Conservation (phyloP, 64 coral and sea anemone genomes). For the Montipora capricornis region DNA sequence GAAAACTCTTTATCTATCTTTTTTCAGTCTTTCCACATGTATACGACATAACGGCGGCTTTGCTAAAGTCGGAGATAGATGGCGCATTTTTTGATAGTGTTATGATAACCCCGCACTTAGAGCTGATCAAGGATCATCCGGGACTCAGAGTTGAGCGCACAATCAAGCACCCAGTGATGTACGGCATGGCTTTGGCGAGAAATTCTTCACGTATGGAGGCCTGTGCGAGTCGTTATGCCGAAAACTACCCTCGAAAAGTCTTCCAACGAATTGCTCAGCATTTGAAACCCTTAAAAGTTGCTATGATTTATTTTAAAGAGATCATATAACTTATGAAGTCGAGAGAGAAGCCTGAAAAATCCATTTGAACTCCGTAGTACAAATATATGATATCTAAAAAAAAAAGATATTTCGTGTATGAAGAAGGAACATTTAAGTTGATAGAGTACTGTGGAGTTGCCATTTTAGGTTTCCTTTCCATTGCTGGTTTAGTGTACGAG, state of each 20-base stretch:
- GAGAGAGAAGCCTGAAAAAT: too few relatives aligned
- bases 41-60: constrained; percentile 41
- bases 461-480: constrained; percentile 53
- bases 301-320: too few relatives aligned
- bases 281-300: constrained; percentile 68
- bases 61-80: constrained; percentile 69
- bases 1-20: background rate
- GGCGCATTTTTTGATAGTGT: constrained; percentile 75
- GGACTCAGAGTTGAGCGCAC: constrained; percentile 63
- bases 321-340: too few relatives aligned
- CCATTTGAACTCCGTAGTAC: too few relatives aligned
- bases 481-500: constrained; percentile 62
- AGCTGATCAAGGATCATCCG: constrained; percentile 57
- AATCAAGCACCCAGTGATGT: constrained; percentile 69
- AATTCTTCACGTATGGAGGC: constrained; percentile 65
- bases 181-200: constrained; percentile 64
- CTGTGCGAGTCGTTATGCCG: constrained; percentile 66
- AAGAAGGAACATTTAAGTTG: constrained; percentile 3
- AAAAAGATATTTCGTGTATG: too few relatives aligned
- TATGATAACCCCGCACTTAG: constrained; percentile 56
- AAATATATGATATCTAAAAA: too few relatives aligned
- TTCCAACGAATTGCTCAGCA: constrained; percentile 60
- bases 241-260: constrained; percentile 73
- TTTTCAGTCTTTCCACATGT: constrained; percentile 63
- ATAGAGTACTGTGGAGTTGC: constrained; percentile 65